These are phyloP conservation scores for Eupeodes latifasciatus DNA, from an alignment of 2,888 invertebrate species.

Conservation along the genomic window DNA sequence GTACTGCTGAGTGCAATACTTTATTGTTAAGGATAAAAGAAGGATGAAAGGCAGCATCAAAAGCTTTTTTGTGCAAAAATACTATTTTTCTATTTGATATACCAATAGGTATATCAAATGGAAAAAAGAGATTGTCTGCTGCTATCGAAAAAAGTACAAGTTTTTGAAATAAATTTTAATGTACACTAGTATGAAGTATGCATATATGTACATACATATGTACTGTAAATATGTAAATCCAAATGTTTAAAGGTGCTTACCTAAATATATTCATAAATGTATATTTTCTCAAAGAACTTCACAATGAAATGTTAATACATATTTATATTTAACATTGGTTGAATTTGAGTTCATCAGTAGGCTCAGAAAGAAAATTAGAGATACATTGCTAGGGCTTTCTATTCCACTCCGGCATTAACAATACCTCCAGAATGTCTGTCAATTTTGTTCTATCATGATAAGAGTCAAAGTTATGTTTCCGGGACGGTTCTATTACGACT, in stretches of 20 bases:
- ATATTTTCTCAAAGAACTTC: no score
- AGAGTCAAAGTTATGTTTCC: neutral
- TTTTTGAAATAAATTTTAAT: no score
- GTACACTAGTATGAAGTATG: no score
- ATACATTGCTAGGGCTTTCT: neutral
- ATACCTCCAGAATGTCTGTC: constrained; percentile 9
- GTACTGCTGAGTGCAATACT: constrained; percentile 7
- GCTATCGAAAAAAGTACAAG: no score
- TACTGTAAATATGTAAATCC: no score
- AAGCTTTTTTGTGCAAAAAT: neutral
- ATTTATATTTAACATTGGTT: neutral
- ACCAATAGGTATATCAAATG: no score
- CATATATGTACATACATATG: no score
- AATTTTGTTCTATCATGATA: neutral
- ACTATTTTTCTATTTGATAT: neutral
- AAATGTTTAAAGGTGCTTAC: no score
- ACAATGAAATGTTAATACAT: no score
- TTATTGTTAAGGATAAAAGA: neutral
- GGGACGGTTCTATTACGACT: constrained; percentile 34
- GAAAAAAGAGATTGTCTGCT: no score
- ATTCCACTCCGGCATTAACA: constrained; percentile 15
- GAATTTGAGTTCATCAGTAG: neutral
- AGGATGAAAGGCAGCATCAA: neutral
- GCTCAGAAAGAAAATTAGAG: neutral
- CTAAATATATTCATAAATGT: no score